Conservation (phyloP, 2,888 invertebrate species). For the Trypoxylon attenuatum region DNA sequence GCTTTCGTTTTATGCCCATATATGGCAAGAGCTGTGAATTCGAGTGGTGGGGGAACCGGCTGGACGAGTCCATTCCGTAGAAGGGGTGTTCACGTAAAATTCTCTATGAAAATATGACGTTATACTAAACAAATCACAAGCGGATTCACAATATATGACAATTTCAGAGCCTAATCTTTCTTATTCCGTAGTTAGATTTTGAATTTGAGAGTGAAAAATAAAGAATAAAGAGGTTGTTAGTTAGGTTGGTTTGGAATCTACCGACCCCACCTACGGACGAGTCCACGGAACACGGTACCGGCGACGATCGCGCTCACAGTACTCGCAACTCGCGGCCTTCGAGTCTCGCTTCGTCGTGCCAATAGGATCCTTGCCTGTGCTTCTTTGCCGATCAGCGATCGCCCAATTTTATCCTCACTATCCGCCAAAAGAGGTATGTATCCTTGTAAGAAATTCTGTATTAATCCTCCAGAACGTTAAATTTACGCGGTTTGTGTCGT, state of each 20-base stretch:
- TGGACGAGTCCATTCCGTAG: slow-evolving; percentile 67
- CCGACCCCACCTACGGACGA: slow-evolving; percentile 58
- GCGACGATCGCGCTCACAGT: slow-evolving; percentile 67
- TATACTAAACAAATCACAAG: slow-evolving; percentile 21
- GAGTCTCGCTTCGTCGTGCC: slow-evolving; percentile 58
- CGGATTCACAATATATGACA: neutral
- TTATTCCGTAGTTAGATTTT: neutral
- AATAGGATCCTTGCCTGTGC: slow-evolving; percentile 55
- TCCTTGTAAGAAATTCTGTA: neutral
- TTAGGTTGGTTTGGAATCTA: slow-evolving; percentile 16
- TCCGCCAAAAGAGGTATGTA: slow-evolving; percentile 51
- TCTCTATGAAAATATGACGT: slow-evolving; percentile 18
- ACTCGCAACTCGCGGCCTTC: slow-evolving; percentile 66
- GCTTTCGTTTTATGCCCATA: slow-evolving; percentile 87
- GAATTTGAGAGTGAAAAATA: slow-evolving; percentile 7
- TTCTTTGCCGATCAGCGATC: slow-evolving; percentile 47
- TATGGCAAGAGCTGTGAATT: slow-evolving; percentile 84
- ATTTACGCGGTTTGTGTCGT: slow-evolving; percentile 10
- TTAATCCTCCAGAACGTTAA: neutral
- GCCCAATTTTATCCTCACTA: slow-evolving; percentile 36
- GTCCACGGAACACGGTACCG: slow-evolving; percentile 63
- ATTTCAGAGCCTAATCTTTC: neutral
- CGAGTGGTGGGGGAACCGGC: slow-evolving; percentile 76
- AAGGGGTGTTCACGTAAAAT: slow-evolving; percentile 45
- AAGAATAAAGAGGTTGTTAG: slow-evolving; percentile 1